These are phyloP conservation scores for Drosophila nigricruria DNA, from an alignment of 2,888 invertebrate genomes.

Conservation along the genomic window DNA sequence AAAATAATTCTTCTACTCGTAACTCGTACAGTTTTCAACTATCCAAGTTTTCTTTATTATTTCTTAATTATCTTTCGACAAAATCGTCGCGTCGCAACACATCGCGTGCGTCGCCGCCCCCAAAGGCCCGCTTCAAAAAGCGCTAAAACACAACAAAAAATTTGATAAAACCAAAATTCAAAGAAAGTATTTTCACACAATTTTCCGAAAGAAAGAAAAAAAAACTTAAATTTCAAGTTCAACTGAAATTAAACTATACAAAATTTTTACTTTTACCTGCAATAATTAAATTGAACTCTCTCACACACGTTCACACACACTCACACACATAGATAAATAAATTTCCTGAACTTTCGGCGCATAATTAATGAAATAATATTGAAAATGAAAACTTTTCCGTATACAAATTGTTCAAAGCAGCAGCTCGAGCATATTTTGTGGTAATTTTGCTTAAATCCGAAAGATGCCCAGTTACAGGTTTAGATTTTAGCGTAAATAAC, in stretches of 20 bases:
- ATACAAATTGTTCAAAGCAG: constrained; percentile 45
- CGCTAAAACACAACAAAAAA: constrained; percentile 10
- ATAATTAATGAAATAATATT: constrained; percentile 68
- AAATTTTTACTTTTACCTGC: constrained; percentile 18
- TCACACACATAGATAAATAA: constrained; percentile 4
- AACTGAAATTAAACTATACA: constrained; percentile 30
- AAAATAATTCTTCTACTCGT: constrained; percentile 42
- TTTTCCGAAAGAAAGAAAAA: constrained; percentile 36
- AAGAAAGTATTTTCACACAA: constrained; percentile 31
- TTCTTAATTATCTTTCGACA: constrained; percentile 60
- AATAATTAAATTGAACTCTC: constrained; percentile 22
- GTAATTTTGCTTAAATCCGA: constrained; percentile 42
- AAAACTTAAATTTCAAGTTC: constrained; percentile 22
- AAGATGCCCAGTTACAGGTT: constrained; percentile 56
- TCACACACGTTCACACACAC: constrained; percentile 8
- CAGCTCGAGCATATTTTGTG: constrained; percentile 42
- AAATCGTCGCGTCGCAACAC: constrained; percentile 43
- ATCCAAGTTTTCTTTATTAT: constrained; percentile 68
- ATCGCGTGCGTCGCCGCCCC: constrained; percentile 20
- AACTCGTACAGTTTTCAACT: constrained; percentile 60
- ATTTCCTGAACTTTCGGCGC: constrained; percentile 44
- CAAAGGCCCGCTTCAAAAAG: constrained; percentile 12
- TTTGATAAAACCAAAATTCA: constrained; percentile 1
- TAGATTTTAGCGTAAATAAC: constrained; percentile 57
- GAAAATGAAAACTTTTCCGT: constrained; percentile 60